Evolutionary conservation across 2,888 invertebrate genomes (phyloP).

Genomic region (Latrodectus elegans): DNA sequence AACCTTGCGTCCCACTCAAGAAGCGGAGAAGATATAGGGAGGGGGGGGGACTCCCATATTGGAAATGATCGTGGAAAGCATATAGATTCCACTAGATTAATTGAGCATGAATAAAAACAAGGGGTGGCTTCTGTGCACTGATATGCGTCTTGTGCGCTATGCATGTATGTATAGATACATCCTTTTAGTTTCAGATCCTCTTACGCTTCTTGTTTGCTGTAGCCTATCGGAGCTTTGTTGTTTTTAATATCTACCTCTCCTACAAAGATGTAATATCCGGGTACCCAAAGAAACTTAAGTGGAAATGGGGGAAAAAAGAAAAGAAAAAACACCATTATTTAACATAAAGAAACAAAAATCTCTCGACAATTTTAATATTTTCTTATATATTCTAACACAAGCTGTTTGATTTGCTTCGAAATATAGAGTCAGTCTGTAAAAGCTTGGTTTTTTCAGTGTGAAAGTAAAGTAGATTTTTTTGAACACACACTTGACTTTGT

Average conservation of each 20-base stretch:
- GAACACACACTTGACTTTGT: no score
- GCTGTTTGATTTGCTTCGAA: no score
- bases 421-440: no score
- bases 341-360: conserved; percentile 11
- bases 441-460: no score
- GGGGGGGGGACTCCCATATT: conserved; percentile 11
- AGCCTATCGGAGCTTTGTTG: conserved; percentile 36
- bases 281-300: conserved; percentile 6
- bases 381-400: neutral
- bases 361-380: conserved; percentile 6
- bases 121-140: neutral
- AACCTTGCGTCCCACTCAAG: conserved; percentile 24
- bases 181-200: conserved; percentile 33
- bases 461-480: no score
- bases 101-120: conserved; percentile 64
- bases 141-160: no score
- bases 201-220: conserved; percentile 30
- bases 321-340: conserved; percentile 8
- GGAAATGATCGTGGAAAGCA: conserved; percentile 40
- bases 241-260: conserved; percentile 59
- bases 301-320: conserved; percentile 9
- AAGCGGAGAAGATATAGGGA: conserved; percentile 36
- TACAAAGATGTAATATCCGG: conserved; percentile 67
- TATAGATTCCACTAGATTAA: conserved; percentile 63
- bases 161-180: conserved; percentile 20